Conservation (phyloP, 1,140 invertebrate genomes). For the Zelostemma sp. region DNA sequence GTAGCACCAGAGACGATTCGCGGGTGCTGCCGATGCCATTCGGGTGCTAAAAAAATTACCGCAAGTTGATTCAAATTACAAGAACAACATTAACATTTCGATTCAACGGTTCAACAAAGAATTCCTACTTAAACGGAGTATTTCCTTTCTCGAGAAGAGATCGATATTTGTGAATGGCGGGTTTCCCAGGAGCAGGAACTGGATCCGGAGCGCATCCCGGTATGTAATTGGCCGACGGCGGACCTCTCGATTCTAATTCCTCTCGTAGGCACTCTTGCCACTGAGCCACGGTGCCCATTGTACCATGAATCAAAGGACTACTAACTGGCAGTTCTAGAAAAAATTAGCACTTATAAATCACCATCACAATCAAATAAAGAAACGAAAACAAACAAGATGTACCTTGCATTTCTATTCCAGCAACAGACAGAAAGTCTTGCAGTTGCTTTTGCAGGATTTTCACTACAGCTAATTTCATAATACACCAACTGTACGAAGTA, state of each 20-base stretch:
- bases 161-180: slow-evolving; percentile 93
- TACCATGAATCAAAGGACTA: slow-evolving; percentile 93
- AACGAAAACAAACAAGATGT: slow-evolving; percentile 18
- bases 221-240: slow-evolving; percentile 84
- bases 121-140: slow-evolving; percentile 94
- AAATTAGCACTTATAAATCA: slow-evolving; percentile 28
- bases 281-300: slow-evolving; percentile 85
- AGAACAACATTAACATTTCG: too few species aligned
- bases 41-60: slow-evolving; percentile 69
- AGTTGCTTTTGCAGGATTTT: slow-evolving; percentile 87
- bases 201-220: slow-evolving; percentile 78
- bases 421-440: slow-evolving; percentile 82
- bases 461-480: slow-evolving; percentile 90
- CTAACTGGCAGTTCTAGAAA: slow-evolving; percentile 89
- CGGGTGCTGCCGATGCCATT: slow-evolving; percentile 82
- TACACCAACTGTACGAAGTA: slow-evolving; percentile 93
- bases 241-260: slow-evolving; percentile 80
- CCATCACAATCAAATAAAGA: too few species aligned
- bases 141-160: slow-evolving; percentile 92
- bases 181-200: slow-evolving; percentile 78
- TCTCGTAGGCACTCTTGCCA: slow-evolving; percentile 89
- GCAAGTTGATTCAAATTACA: too few species aligned
- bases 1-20: slow-evolving; percentile 92
- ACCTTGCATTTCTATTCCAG: slow-evolving; percentile 94
- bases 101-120: too few species aligned